These are phyloP conservation scores for Eublepharis macularius DNA, from an alignment of 2,113 vertebrate species.

Conservation along the genomic window DNA sequence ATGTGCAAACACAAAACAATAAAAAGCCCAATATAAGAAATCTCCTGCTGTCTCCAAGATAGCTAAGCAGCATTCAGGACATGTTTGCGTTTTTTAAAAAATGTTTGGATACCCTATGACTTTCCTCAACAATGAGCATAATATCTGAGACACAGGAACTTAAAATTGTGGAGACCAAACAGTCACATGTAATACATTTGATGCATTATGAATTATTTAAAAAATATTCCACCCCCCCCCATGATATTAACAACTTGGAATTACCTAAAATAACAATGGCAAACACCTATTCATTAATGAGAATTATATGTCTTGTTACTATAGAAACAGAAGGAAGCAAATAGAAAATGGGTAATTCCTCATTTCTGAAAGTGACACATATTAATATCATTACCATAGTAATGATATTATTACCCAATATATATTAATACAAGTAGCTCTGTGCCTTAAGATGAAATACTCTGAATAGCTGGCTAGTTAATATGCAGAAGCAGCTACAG, in stretches of 20 bases:
- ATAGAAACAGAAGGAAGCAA: slow-evolving; percentile 71
- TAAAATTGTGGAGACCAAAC: not conserved
- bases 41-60: not conserved
- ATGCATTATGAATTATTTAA: not conserved
- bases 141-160: not conserved
- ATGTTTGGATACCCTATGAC: not conserved
- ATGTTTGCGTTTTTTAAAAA: not conserved
- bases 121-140: not conserved
- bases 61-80: not conserved
- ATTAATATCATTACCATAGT: slow-evolving; percentile 67
- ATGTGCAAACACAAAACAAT: slow-evolving; percentile 9
- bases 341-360: slow-evolving; percentile 69
- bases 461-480: slow-evolving; percentile 40
- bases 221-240: slow-evolving; percentile 36
- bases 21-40: not conserved
- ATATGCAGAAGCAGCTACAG: slow-evolving; percentile 14
- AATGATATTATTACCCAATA: slow-evolving; percentile 67
- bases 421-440: slow-evolving; percentile 57
- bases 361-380: slow-evolving; percentile 63
- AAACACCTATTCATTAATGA: slow-evolving; percentile 69
- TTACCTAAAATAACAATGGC: slow-evolving; percentile 70
- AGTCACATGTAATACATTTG: not conserved
- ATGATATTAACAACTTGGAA: slow-evolving; percentile 62
- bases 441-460: slow-evolving; percentile 46
- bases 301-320: slow-evolving; percentile 71